A percentile compares a stretch with the other conserved stretches of the same genome.
These are phyloP conservation scores for Drosophila santomea DNA, from an alignment of 1,140 invertebrate species.

Conservation along the genomic window DNA sequence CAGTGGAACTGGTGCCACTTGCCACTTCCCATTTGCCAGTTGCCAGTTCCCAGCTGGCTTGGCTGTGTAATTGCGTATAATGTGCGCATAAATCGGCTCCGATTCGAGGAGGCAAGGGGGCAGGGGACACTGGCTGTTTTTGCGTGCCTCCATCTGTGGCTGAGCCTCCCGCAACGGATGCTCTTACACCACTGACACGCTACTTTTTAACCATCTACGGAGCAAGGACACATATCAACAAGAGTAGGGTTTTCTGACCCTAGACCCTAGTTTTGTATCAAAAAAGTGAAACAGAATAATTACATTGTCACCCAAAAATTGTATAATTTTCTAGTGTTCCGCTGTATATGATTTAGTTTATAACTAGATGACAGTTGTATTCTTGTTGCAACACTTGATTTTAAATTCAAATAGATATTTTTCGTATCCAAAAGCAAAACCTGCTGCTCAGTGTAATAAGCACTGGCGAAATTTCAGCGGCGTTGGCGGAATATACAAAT, in stretches of 20 bases:
- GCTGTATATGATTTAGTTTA: too few species aligned
- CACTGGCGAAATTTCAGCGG: constrained; percentile 2
- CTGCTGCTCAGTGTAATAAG: constrained; percentile 36
- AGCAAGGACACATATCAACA: constrained; percentile 30
- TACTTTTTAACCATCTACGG: constrained; percentile 1
- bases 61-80: constrained; percentile 71
- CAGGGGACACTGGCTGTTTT: constrained; percentile 11
- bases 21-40: constrained; percentile 16
- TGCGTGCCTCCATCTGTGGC: constrained; percentile 9
- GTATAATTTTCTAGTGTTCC: too few species aligned
- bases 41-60: constrained; percentile 27
- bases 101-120: background rate
- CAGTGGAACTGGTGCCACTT: constrained; percentile 15
- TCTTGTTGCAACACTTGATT: too few species aligned
- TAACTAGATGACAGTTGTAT: too few species aligned
- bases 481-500: constrained; percentile 61
- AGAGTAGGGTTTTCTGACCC: background rate
- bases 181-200: constrained; percentile 26
- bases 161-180: constrained; percentile 21
- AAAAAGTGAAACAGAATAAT: too few species aligned
- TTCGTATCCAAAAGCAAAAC: background rate
- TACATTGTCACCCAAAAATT: too few species aligned
- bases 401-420: background rate
- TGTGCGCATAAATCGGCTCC: constrained; percentile 69
- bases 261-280: too few species aligned